Evolutionary conservation across 1,140 invertebrate species (phyloP).

Genomic region (Melitaea cinxia): DNA sequence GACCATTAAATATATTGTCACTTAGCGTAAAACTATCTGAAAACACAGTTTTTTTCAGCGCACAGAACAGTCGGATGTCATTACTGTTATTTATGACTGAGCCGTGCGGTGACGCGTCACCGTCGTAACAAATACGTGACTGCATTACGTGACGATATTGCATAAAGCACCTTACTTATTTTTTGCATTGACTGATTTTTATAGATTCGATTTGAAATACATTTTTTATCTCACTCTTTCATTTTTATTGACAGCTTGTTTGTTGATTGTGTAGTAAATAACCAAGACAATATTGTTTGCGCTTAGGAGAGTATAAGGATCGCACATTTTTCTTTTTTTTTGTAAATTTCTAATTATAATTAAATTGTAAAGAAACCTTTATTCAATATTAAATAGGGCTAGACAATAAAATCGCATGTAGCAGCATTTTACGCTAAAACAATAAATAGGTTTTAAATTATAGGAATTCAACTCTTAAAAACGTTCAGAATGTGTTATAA

Average conservation of each 20-base stretch:
- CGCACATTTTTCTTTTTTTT: too few relatives aligned
- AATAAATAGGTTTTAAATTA: too few relatives aligned
- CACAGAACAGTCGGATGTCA: slow-evolving; percentile 2
- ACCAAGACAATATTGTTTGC: too few relatives aligned
- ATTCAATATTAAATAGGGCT: too few relatives aligned
- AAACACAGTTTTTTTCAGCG: neutral
- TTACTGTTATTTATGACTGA: slow-evolving; percentile 6
- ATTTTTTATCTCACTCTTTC: neutral
- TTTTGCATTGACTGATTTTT: neutral
- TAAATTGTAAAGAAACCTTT: too few relatives aligned
- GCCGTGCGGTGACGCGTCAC: slow-evolving; percentile 1
- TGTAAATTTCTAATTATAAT: too few relatives aligned
- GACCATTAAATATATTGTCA: neutral
- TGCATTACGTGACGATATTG: neutral
- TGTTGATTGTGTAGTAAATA: neutral
- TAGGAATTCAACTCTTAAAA: too few relatives aligned
- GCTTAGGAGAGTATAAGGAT: too few relatives aligned
- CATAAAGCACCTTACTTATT: neutral
- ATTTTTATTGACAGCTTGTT: neutral
- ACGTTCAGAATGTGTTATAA: too few relatives aligned
- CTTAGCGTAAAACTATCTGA: neutral
- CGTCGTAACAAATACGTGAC: slow-evolving; percentile 1
- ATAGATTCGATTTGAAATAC: neutral
- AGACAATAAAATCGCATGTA: too few relatives aligned
- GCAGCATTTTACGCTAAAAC: too few relatives aligned